phyloP scores from a whole-genome alignment of 2,797 vertebrate species.

The Pogoniulus pusillus region DNA sequence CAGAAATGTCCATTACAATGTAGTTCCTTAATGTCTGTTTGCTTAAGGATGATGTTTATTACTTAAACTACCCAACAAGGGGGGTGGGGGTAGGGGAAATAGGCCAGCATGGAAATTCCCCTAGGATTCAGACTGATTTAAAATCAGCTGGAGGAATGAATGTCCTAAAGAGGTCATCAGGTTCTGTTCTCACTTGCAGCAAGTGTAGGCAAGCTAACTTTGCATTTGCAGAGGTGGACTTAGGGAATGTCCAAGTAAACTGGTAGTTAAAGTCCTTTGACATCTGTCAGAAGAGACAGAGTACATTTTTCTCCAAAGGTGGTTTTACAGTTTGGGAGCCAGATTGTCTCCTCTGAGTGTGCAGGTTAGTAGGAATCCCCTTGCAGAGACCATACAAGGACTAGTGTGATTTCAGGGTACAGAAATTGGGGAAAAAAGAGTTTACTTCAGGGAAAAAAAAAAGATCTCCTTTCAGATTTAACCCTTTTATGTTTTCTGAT shows the following conservation, averaged over 20 bases:
- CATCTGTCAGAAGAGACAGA: not conserved
- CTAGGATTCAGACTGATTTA: not conserved
- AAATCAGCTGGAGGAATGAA: not conserved
- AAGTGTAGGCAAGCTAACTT: not conserved
- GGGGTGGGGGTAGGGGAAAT: not conserved
- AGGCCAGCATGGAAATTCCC: slow-evolving; percentile 30
- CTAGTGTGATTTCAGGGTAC: not conserved
- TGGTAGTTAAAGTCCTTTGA: not conserved
- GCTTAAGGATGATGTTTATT: slow-evolving; percentile 39
- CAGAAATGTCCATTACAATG: slow-evolving; percentile 60
- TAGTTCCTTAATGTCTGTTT: slow-evolving; percentile 46
- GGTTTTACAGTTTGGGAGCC: not conserved
- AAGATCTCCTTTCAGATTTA: not conserved
- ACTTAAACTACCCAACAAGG: not conserved
- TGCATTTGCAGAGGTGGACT: not conserved
- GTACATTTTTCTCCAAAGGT: not conserved
- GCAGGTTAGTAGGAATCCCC: not conserved
- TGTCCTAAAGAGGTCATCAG: not conserved
- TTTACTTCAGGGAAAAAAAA: not conserved
- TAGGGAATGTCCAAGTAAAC: not conserved
- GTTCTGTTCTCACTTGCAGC: not conserved
- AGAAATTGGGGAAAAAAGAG: not conserved
- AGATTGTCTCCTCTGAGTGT: not conserved
- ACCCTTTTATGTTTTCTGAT: not conserved
- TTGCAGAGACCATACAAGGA: not conserved